Evolutionary conservation across 1,140 invertebrate species (phyloP).

Genomic region (Sitophilus oryzae): DNA sequence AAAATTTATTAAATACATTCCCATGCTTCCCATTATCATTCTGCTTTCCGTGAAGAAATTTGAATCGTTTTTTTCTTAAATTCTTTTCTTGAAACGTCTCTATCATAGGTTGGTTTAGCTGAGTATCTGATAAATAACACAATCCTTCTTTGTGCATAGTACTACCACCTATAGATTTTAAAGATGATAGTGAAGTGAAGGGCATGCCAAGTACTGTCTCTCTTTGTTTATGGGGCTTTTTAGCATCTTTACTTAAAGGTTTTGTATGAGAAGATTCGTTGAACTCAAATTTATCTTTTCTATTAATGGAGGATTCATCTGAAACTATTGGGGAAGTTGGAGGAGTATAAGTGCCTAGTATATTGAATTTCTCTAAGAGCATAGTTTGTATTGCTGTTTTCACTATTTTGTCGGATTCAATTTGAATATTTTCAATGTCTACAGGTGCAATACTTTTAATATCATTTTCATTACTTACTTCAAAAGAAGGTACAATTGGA

Average conservation of each 20-base stretch:
- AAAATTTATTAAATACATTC: conserved; percentile 9
- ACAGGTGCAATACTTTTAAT: conserved; percentile 26
- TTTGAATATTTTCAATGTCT: conserved; percentile 21
- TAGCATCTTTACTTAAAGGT: conserved; percentile 24
- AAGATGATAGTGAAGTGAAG: conserved; percentile 24
- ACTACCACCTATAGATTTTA: conserved; percentile 11
- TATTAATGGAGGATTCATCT: not conserved
- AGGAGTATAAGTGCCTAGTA: conserved; percentile 37
- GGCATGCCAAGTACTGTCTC: conserved; percentile 34
- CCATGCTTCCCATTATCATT: conserved; percentile 2
- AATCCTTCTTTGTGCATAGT: conserved; percentile 1
- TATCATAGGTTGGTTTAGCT: conserved; percentile 17
- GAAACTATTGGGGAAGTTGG: conserved; percentile 32
- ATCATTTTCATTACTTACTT: not conserved
- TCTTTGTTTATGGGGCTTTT: conserved; percentile 20
- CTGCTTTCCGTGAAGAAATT: conserved; percentile 11
- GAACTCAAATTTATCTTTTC: conserved; percentile 7
- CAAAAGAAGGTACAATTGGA: not conserved
- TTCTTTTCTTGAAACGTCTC: conserved; percentile 9
- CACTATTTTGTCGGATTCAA: conserved; percentile 35
- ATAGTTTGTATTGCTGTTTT: conserved; percentile 44
- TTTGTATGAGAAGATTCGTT: conserved; percentile 14
- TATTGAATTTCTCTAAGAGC: conserved; percentile 42
- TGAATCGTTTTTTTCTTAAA: conserved; percentile 9
- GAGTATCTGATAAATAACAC: conserved; percentile 28